Percentiles rank a stretch among this genome's conserved stretches.
phyloP scores from a whole-genome alignment of 2,113 vertebrate genomes.

The Emydura subglobosa region DNA sequence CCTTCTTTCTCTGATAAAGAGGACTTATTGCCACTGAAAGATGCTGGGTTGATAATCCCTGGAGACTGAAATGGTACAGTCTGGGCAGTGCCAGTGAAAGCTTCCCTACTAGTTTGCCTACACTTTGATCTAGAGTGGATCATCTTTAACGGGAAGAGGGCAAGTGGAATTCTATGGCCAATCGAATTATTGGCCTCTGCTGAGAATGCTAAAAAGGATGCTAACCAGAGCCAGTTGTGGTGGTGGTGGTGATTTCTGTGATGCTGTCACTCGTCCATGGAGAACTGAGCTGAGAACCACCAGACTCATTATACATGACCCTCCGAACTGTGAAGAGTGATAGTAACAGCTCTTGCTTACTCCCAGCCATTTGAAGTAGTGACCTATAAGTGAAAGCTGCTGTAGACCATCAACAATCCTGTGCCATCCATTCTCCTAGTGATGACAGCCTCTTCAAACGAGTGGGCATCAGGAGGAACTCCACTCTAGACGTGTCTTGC shows the following conservation, averaged over 20 bases:
- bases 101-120: neutral
- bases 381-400: neutral
- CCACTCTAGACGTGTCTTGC: neutral
- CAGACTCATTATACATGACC: neutral
- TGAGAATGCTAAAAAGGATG: neutral
- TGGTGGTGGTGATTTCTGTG: neutral
- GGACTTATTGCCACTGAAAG: conserved; percentile 49
- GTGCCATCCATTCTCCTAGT: conserved; percentile 40
- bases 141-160: neutral
- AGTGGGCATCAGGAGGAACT: conserved; percentile 22
- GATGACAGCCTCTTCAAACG: conserved; percentile 17
- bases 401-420: conserved; percentile 57
- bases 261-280: conserved; percentile 19
- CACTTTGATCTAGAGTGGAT: neutral
- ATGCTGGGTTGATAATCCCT: conserved; percentile 46
- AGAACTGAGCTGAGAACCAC: neutral
- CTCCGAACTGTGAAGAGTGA: neutral
- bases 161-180: neutral
- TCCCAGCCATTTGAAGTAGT: conserved; percentile 40
- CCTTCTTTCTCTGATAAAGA: conserved; percentile 49
- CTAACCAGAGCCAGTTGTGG: neutral
- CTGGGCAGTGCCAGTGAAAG: conserved; percentile 45
- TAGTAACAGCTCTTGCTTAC: conserved; percentile 47
- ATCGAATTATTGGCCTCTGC: neutral
- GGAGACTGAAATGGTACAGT: neutral